phyloP scores from a whole-genome alignment of 1,140 invertebrate genomes.

The Meloidogyne floridensis region DNA sequence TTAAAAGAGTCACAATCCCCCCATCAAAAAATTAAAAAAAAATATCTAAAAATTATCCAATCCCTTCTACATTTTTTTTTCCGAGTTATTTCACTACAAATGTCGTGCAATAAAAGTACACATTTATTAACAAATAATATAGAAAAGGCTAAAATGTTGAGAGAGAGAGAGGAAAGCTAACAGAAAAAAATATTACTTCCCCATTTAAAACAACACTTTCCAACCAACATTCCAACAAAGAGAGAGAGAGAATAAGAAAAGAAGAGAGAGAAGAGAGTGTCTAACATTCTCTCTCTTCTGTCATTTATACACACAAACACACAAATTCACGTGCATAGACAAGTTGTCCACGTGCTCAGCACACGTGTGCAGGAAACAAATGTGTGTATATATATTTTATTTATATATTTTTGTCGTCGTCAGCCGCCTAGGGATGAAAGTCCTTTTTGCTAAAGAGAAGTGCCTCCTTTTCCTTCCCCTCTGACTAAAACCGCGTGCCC shows the following conservation, averaged over 20 bases:
- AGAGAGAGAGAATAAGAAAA: background rate
- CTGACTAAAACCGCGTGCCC: background rate
- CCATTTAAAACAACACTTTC: too few species aligned
- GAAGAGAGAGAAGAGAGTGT: background rate
- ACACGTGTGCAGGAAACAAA: background rate
- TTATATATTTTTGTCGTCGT: slow-evolving; percentile 6
- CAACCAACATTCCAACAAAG: too few species aligned
- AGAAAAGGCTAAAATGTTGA: too few species aligned
- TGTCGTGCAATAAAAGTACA: too few species aligned
- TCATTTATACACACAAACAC: background rate
- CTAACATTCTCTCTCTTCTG: background rate
- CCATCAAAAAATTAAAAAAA: too few species aligned
- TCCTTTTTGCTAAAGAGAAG: background rate
- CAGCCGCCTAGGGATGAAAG: slow-evolving; percentile 8
- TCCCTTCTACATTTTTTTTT: too few species aligned
- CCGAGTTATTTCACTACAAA: too few species aligned
- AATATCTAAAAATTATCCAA: too few species aligned
- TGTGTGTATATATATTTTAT: background rate
- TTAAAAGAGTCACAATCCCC: too few species aligned
- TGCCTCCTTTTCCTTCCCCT: background rate
- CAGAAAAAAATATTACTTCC: too few species aligned
- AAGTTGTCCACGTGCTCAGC: background rate
- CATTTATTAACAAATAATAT: too few species aligned
- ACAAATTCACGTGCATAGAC: background rate
- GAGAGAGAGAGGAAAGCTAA: too few species aligned